Evolutionary conservation across 53 echinoderm and acorn worm species (phyloP).

Genomic region (Astropecten irregularis): DNA sequence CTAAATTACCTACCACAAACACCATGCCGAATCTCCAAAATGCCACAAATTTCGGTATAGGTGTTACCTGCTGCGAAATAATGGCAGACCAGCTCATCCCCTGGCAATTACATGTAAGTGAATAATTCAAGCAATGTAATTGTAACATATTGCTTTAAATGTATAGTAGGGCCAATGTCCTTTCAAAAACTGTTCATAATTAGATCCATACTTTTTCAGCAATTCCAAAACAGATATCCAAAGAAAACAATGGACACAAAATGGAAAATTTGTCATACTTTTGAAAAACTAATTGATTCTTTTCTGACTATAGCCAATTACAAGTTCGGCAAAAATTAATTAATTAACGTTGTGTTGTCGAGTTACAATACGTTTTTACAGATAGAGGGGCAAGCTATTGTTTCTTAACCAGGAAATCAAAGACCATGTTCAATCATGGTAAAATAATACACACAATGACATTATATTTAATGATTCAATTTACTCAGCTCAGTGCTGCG

Average conservation of each 20-base stretch:
- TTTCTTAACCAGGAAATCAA: no score
- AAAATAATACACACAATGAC: no score
- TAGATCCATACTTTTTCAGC: background rate
- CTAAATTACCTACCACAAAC: background rate
- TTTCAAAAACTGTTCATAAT: background rate
- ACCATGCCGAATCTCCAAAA: constrained; percentile 5
- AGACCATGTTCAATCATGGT: no score
- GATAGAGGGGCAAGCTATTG: no score
- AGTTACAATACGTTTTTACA: no score
- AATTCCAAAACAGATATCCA: no score
- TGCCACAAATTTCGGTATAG: constrained; percentile 1
- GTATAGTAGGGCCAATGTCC: background rate
- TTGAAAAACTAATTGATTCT: background rate
- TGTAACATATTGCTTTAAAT: background rate
- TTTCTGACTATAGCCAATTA: no score
- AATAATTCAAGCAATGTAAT: background rate
- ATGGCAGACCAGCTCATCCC: no score
- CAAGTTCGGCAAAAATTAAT: no score
- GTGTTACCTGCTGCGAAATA: constrained; percentile 7
- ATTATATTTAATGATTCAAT: no score
- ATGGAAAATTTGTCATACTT: background rate
- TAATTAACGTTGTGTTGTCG: background rate
- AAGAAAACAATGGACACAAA: background rate
- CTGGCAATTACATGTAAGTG: background rate
- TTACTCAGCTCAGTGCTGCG: no score